Percentiles rank a stretch among this genome's conserved stretches.
Conservation (phyloP, 2,888 invertebrate genomes). For the Slavum lentiscoides region DNA sequence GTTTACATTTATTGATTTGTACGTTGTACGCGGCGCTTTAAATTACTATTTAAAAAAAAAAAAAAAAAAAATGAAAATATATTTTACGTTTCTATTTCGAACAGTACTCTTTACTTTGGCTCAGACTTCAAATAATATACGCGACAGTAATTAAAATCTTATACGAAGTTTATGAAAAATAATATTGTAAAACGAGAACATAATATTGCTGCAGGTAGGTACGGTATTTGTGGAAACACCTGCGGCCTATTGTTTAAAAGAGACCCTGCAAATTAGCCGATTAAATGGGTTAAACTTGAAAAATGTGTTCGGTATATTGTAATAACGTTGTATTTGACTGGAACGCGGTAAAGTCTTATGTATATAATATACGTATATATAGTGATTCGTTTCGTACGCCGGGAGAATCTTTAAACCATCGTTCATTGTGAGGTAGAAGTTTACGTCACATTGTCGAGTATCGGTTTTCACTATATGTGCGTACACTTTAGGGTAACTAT, state of each 20-base stretch:
- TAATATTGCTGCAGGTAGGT: conserved; percentile 12
- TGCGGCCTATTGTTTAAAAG: background rate
- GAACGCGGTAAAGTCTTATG: no score
- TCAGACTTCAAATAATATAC: no score
- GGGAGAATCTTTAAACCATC: background rate
- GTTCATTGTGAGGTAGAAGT: background rate
- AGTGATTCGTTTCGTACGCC: background rate
- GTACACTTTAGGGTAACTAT: no score
- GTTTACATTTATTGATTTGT: no score
- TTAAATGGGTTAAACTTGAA: conserved; percentile 44
- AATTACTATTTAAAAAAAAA: no score
- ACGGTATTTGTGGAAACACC: background rate
- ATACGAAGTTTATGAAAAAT: background rate
- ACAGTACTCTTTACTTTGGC: no score
- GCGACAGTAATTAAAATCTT: no score
- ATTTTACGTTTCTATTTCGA: no score
- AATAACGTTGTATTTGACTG: conserved; percentile 4
- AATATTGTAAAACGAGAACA: background rate
- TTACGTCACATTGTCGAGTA: conserved; percentile 3
- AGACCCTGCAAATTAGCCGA: conserved; percentile 28
- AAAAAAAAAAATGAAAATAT: no score
- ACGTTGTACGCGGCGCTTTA: no score
- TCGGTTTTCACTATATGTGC: conserved; percentile 11
- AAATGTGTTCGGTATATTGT: conserved; percentile 23
- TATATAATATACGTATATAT: background rate